Base-by-base conservation (phyloP, 2,888 invertebrate species). In the Tenthredo distinguenda region DNA sequence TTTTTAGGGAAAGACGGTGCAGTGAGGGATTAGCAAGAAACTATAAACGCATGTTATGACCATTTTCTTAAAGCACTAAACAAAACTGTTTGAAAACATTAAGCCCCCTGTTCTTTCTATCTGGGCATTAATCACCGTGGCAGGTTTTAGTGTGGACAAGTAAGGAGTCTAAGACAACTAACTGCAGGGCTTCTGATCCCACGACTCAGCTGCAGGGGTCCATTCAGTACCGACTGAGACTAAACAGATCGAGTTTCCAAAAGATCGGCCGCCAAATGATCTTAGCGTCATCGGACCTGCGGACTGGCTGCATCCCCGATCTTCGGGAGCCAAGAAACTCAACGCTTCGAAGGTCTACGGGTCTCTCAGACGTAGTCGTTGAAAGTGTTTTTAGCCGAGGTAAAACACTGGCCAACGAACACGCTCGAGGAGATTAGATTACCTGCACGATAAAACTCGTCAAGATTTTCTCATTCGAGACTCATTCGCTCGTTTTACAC, bases 181-280 rank as follows among this genome's bases (percentile, higher is more conserved):
- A 88, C 87, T 77, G 21, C 74, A 76, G 87, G 87, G 86, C 86
- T 85, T 85, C 85, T 85, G 88, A 88, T 91, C 90, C 88, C 90
- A 91, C 89, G 89, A 87, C 86, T 85, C 86, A 87, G 79, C 86
- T 85, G 84, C 87, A 68, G 85, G 86, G 89, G 88, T 87, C 86
- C 89, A 79, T 88, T 89, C 87, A 85, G 84, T 83, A 79, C 85
- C 87, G 86, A 84, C 88, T 87, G 87, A 91, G 91, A 91, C 91
- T 90, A 92, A 92, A 92, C 91, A 91, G 90, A 92, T 92, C 91
- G 89, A 88, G 89, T 92, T 92, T 90, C 92, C 87, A 85, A 90
- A 91, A 91, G 91, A 89, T 90, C 88, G 87, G 65, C 90, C 91
- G 91, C 87, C 88, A 86, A 90, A 89, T 89, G 88, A 91, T 91